Percentiles rank a stretch among this genome's conserved stretches.
Evolutionary conservation across 2,888 invertebrate species (phyloP).

Genomic region (Hyposoter dolosus): DNA sequence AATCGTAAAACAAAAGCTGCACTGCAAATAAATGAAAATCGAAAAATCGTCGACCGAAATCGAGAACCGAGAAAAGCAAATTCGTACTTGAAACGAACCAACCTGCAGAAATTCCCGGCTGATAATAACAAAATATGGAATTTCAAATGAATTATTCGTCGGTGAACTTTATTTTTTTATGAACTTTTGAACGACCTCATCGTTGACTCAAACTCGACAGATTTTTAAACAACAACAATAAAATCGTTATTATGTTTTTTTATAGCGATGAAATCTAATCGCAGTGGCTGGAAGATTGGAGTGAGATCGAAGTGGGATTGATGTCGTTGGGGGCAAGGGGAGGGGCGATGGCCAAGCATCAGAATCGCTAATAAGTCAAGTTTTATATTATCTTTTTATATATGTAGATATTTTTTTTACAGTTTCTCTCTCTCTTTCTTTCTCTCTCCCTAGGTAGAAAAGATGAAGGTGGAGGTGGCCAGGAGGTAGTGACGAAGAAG

Average conservation of each 20-base stretch:
- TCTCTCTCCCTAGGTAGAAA: conserved; percentile 2
- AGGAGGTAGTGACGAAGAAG: conserved; percentile 67
- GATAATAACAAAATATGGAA: too few species aligned
- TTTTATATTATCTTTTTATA: background rate
- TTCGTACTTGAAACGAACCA: too few species aligned
- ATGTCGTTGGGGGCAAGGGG: background rate
- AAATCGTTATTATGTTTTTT: background rate
- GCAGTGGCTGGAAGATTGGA: background rate
- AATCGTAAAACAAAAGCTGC: too few species aligned
- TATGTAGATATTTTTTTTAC: background rate
- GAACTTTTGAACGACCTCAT: background rate
- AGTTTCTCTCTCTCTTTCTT: background rate
- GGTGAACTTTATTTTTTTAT: background rate
- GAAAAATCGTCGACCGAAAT: too few species aligned
- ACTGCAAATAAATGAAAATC: too few species aligned
- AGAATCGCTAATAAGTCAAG: conserved; percentile 29
- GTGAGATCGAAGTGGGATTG: conserved; percentile 6
- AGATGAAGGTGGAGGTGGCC: conserved; percentile 61
- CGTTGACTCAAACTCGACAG: background rate
- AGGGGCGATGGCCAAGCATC: background rate
- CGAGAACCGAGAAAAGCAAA: too few species aligned
- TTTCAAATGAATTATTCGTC: too few species aligned
- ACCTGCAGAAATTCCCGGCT: too few species aligned
- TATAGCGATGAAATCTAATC: background rate
- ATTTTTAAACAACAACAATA: background rate